Evolutionary conservation across 2,888 invertebrate genomes (phyloP), one percentile per base, ranked within the genome.

Genomic region (Ferdinandea cuprea): DNA sequence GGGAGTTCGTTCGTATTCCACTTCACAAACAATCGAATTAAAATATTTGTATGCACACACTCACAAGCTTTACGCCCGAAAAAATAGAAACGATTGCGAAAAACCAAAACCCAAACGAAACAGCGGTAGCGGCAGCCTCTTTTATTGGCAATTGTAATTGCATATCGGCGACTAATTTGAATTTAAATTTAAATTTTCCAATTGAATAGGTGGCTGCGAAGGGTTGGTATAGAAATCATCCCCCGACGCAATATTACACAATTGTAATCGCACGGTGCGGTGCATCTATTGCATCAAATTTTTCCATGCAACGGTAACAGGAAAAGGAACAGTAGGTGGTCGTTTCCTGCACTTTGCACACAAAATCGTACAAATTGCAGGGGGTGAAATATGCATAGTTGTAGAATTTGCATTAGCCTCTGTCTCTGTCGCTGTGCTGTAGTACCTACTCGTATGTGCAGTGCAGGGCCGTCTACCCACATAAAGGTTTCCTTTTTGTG

Each of bases 111-210:
- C 7, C 40, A n/a, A n/a, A n/a, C n/a, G n/a, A n/a, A n/a, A n/a
- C 19, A 40, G 13, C 19, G 37, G 28, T 48, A 15, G 35, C 48
- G 17, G 25, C 54, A 56, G 28, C 48, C 42, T 73, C 66, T 63
- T 63, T 68, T 83, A 77, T 77, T 72, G 63, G 73, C 80, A 72
- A 66, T 77, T 65, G 68, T 73, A 81, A 85, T 85, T 85, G 80
- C 77, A 84, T 84, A 79, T 79, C 79, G 68, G 54, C 85, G 77
- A 85, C 86, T 86, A 86, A 85, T 86, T 86, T 86, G 74, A 86
- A 86, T 86, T 86, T 85, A 81, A 86, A 86, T 86, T 84, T 85
- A 83, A 86, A 85, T 79, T 85, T 85, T 84, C 79, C 83, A 84
- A 85, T 66, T 78, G 85, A 85, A 77, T 84, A 74, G 74, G 59